phyloP scores from a whole-genome alignment of 1,140 invertebrate species.

The Drosophila murphyi region DNA sequence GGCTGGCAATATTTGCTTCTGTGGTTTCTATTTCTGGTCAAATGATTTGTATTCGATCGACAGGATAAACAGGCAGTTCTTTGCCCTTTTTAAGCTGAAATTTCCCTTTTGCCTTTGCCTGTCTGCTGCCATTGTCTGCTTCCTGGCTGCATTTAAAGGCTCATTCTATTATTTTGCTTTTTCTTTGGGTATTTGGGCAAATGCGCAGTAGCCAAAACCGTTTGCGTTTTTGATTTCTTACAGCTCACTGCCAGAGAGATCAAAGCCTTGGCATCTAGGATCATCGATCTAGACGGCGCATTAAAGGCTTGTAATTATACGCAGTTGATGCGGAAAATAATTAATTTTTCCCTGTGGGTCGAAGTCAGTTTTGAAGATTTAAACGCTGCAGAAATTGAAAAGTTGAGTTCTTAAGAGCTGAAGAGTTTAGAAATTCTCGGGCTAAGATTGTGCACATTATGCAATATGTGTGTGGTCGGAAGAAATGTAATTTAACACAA shows the following conservation, averaged over 20 bases:
- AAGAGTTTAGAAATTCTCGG: neutral
- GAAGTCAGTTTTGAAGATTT: slow-evolving; percentile 21
- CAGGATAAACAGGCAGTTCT: slow-evolving; percentile 46
- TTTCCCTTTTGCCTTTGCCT: slow-evolving; percentile 62
- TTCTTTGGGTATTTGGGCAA: slow-evolving; percentile 30
- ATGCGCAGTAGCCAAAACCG: slow-evolving; percentile 67
- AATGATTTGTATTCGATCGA: slow-evolving; percentile 72
- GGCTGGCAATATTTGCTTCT: slow-evolving; percentile 44
- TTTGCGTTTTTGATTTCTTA: slow-evolving; percentile 76
- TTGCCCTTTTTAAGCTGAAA: slow-evolving; percentile 67
- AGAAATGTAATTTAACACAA: neutral
- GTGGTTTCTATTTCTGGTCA: slow-evolving; percentile 82
- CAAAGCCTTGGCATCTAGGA: slow-evolving; percentile 14
- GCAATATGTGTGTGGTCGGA: slow-evolving; percentile 67
- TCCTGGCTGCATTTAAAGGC: slow-evolving; percentile 65
- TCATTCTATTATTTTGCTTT: slow-evolving; percentile 23
- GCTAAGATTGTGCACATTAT: slow-evolving; percentile 30
- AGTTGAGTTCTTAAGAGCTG: slow-evolving; percentile 33
- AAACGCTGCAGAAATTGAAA: slow-evolving; percentile 30
- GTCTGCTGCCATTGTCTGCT: slow-evolving; percentile 41
- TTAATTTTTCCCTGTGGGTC: neutral
- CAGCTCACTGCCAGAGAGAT: slow-evolving; percentile 61
- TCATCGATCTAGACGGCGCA: slow-evolving; percentile 28
- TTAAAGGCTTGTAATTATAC: slow-evolving; percentile 64
- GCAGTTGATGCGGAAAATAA: slow-evolving; percentile 63